phyloP scores from a whole-genome alignment of 2,113 vertebrate species.

The Toxostoma redivivum region DNA sequence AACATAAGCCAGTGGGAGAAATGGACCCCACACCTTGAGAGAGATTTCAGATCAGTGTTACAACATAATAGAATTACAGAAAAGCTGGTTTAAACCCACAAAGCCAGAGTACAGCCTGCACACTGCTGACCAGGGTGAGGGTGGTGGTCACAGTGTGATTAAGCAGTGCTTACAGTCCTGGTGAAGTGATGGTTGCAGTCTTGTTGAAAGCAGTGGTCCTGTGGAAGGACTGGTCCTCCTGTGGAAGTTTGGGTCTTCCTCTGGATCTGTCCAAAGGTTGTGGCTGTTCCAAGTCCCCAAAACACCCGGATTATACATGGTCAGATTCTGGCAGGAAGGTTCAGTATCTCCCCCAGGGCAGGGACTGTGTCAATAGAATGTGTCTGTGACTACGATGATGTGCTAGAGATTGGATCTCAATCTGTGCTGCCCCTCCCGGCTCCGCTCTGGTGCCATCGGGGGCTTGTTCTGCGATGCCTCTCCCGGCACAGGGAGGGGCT shows the following conservation, averaged over 20 bases:
- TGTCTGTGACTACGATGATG: not conserved
- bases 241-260: not conserved
- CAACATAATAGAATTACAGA: too few relatives aligned
- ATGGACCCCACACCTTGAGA: not conserved
- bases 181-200: too few relatives aligned
- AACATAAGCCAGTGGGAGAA: not conserved
- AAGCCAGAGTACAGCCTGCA: not conserved
- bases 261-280: too few relatives aligned
- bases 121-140: not conserved
- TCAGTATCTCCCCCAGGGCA: not conserved
- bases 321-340: not conserved
- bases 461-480: not conserved
- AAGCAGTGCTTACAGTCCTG: not conserved
- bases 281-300: not conserved
- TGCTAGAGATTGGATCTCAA: too few relatives aligned
- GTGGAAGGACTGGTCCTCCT: not conserved
- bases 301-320: not conserved
- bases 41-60: not conserved
- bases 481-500: not conserved
- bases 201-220: not conserved
- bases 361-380: not conserved
- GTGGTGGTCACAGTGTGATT: not conserved
- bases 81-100: not conserved
- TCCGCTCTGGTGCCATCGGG: not conserved
- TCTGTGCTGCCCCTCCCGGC: too few relatives aligned